Conservation (phyloP, 2,113 vertebrate genomes). For the Himantopus leucocephalus region DNA sequence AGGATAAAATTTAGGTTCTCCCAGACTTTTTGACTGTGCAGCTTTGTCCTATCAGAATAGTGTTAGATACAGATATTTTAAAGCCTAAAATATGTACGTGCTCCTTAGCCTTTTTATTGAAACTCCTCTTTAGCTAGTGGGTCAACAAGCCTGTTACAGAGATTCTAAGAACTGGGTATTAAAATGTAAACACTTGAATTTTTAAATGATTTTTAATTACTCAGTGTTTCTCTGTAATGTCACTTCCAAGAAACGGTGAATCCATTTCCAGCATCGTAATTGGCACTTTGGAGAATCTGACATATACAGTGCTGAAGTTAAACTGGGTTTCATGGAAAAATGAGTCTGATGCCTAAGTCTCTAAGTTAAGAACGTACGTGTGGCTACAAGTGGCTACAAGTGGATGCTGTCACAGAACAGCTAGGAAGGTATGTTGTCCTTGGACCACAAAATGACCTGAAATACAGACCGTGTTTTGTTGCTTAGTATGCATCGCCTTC, state of each 20-base stretch:
- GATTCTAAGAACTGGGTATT: neutral
- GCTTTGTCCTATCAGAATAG: neutral
- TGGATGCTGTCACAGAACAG: neutral
- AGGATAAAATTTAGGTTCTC: neutral
- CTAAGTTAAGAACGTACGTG: neutral
- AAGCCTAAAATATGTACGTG: neutral
- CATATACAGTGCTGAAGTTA: accelerated
- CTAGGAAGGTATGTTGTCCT: neutral
- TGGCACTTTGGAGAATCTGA: neutral
- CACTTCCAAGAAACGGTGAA: neutral
- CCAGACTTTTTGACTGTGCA: neutral
- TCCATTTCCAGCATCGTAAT: neutral
- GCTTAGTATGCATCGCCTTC: neutral
- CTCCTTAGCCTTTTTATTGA: neutral
- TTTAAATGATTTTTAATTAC: neutral
- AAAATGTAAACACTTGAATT: neutral
- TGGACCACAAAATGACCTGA: neutral
- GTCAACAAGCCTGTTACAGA: neutral
- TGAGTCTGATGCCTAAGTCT: neutral
- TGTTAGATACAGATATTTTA: neutral
- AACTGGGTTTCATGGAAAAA: neutral
- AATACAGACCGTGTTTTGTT: neutral
- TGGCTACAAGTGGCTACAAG: neutral
- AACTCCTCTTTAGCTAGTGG: neutral
- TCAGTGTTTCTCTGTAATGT: neutral